A percentile compares a stretch with the other conserved stretches of the same genome.
Conservation (phyloP, 2,797 vertebrate species). For the Sebastes taczanowskii region DNA sequence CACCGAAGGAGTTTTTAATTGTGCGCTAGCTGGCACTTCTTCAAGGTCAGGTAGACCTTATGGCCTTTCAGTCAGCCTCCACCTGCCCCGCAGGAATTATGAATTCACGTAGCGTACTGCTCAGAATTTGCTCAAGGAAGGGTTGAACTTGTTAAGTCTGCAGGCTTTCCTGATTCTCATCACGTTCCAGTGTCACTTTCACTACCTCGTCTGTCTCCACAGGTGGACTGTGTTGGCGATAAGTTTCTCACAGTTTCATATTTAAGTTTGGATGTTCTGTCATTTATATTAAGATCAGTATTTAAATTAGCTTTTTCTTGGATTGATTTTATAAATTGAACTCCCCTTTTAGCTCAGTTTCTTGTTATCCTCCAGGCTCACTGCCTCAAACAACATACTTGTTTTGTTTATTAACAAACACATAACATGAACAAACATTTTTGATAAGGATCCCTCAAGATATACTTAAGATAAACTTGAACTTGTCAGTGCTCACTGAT, state of each 20-base stretch:
- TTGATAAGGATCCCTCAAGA: background rate
- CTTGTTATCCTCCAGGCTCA: too few species aligned
- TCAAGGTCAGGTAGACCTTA: conserved; percentile 70
- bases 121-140: conserved; percentile 9
- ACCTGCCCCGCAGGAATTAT: conserved; percentile 55
- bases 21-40: conserved; percentile 40
- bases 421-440: background rate
- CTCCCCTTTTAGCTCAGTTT: too few species aligned
- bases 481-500: background rate
- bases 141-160: conserved; percentile 10
- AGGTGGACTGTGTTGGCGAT: background rate
- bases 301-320: background rate
- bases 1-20: conserved; percentile 52
- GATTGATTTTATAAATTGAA: background rate
- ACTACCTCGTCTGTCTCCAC: background rate
- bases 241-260: background rate
- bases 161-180: conserved; percentile 24
- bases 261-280: background rate
- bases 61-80: conserved; percentile 61
- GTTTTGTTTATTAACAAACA: too few species aligned
- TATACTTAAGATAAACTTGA: background rate
- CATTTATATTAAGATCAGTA: background rate
- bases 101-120: conserved; percentile 37
- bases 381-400: too few species aligned
- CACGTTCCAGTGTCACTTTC: conserved; percentile 35